Evolutionary conservation across 1,140 invertebrate genomes (phyloP).

Genomic region (Whitmania pigra): DNA sequence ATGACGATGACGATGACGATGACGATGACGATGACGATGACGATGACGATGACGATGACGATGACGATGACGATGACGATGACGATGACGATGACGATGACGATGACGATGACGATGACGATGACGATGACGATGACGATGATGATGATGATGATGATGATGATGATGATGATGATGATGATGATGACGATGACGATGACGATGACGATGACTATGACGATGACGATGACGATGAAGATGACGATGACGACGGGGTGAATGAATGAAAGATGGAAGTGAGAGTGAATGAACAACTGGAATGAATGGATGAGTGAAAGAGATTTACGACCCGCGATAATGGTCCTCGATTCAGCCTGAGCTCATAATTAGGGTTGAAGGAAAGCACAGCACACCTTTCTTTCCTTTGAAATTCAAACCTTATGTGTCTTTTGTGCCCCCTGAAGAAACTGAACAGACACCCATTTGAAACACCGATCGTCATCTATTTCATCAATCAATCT

Average conservation of each 20-base stretch:
- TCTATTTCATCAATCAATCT: too few relatives aligned
- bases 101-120: constrained; percentile 11
- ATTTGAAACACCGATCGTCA: too few relatives aligned
- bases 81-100: constrained; percentile 6
- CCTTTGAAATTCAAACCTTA: too few relatives aligned
- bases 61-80: constrained; percentile 12
- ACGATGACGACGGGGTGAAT: not conserved
- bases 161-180: constrained; percentile 13
- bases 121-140: constrained; percentile 1
- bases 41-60: constrained; percentile 13
- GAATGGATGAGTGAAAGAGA: constrained; percentile 12
- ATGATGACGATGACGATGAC: constrained; percentile 2
- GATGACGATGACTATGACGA: not conserved
- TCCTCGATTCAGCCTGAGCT: too few relatives aligned
- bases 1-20: constrained; percentile 21
- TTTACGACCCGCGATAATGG: too few relatives aligned
- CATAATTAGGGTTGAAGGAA: too few relatives aligned
- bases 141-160: constrained; percentile 17
- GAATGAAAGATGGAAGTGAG: too few relatives aligned
- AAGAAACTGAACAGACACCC: too few relatives aligned
- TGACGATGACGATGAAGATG: constrained; percentile 1
- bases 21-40: constrained; percentile 17
- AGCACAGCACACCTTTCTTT: too few relatives aligned
- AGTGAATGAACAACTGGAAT: constrained; percentile 17
- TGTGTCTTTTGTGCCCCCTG: too few relatives aligned